phyloP scores from a whole-genome alignment of 2,797 vertebrate genomes.

The Hippopotamyrus pictus region DNA sequence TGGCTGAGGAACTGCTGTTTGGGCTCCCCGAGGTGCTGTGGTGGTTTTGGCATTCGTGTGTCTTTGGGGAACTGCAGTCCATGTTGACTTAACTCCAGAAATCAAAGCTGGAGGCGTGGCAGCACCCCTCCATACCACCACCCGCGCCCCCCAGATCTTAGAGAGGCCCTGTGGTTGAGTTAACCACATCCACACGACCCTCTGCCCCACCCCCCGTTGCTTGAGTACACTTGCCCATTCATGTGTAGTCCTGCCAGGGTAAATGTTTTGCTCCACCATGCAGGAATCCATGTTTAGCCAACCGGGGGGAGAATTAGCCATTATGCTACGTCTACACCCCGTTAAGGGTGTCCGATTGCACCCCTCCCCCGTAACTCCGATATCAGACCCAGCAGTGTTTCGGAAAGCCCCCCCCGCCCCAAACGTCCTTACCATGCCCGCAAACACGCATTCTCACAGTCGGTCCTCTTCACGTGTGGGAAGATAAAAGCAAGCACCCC shows the following conservation, averaged over 20 bases:
- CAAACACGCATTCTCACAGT: not conserved
- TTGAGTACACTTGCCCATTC: not conserved
- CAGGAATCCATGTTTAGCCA: not conserved
- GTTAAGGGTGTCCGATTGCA: not conserved
- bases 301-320: not conserved
- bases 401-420: not conserved
- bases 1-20: not conserved
- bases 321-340: not conserved
- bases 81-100: slow-evolving; percentile 6
- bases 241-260: not conserved
- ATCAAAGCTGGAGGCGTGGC: not conserved
- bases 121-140: not conserved
- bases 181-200: not conserved
- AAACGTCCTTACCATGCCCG: not conserved
- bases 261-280: not conserved
- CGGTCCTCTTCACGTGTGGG: not conserved
- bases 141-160: not conserved
- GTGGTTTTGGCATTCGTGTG: not conserved
- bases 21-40: not conserved
- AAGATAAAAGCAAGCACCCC: not conserved
- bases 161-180: not conserved
- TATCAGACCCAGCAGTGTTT: not conserved
- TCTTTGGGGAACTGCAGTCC: not conserved
- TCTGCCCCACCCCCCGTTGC: not conserved
- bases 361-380: not conserved